These are phyloP conservation scores for Macaria notata DNA, from an alignment of 2,888 invertebrate species.

Conservation along the genomic window DNA sequence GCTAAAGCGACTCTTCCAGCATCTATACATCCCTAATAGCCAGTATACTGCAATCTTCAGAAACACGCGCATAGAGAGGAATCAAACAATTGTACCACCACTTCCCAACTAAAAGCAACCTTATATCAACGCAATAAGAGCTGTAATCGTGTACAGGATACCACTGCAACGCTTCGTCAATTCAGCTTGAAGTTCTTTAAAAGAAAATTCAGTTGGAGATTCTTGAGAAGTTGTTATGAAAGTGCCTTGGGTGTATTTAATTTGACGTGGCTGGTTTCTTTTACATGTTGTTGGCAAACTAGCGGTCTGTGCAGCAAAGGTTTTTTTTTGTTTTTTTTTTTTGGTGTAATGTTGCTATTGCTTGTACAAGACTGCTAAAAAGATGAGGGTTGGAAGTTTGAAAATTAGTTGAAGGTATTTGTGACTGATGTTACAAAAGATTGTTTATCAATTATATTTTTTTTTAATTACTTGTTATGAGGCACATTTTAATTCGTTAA, in stretches of 20 bases:
- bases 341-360: no score
- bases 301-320: no score
- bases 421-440: no score
- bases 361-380: no score
- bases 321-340: no score
- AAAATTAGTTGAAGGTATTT: no score
- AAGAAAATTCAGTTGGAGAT: conserved; percentile 12
- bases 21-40: conserved; percentile 1
- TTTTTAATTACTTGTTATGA: no score
- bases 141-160: neutral
- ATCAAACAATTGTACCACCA: conserved; percentile 19
- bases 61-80: conserved; percentile 17
- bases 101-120: neutral
- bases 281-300: neutral
- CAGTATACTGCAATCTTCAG: conserved; percentile 22
- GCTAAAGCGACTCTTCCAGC: conserved; percentile 1
- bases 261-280: conserved; percentile 11
- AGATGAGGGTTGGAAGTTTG: no score
- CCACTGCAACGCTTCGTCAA: conserved; percentile 10
- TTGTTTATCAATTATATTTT: no score
- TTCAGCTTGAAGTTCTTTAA: conserved; percentile 8
- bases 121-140: neutral
- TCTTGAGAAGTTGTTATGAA: conserved; percentile 12
- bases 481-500: no score
- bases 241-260: conserved; percentile 15